Conservation (phyloP, 2,888 invertebrate species). For the Tetragonisca angustula region DNA sequence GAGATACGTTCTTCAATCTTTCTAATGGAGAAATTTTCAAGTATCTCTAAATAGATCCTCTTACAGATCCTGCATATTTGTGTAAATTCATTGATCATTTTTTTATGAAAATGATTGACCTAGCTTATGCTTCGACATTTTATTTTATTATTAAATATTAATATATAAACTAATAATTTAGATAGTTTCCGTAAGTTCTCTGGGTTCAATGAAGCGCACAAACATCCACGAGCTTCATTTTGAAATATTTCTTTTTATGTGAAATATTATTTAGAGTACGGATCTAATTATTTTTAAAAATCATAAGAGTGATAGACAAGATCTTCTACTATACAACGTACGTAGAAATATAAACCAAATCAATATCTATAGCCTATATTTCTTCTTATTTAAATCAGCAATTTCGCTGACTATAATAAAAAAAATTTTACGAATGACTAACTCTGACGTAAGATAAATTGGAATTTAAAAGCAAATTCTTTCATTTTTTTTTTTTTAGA, state of each 20-base stretch:
- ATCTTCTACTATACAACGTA: not conserved
- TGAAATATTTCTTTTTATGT: not conserved
- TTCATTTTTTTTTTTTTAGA: not conserved
- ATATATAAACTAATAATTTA: not conserved
- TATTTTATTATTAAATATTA: too few relatives aligned
- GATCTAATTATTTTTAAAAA: not conserved
- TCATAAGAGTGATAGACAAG: not conserved
- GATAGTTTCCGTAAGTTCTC: not conserved
- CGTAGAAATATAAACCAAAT: not conserved
- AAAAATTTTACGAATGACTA: not conserved
- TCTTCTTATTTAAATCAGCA: not conserved
- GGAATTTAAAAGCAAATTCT: not conserved
- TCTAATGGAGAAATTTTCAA: not conserved
- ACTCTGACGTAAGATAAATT: not conserved
- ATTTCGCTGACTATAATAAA: not conserved
- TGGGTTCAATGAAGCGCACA: not conserved
- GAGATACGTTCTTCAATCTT: slow-evolving; percentile 25
- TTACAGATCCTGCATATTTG: not conserved
- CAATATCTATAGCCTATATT: not conserved
- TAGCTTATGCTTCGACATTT: too few relatives aligned
- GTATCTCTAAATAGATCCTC: not conserved
- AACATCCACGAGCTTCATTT: not conserved
- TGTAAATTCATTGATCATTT: not conserved
- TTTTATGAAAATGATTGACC: not conserved
- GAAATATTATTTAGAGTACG: not conserved